These are phyloP conservation scores for Mirza zaza DNA, from an alignment of 2,113 vertebrate species.

Conservation along the genomic window DNA sequence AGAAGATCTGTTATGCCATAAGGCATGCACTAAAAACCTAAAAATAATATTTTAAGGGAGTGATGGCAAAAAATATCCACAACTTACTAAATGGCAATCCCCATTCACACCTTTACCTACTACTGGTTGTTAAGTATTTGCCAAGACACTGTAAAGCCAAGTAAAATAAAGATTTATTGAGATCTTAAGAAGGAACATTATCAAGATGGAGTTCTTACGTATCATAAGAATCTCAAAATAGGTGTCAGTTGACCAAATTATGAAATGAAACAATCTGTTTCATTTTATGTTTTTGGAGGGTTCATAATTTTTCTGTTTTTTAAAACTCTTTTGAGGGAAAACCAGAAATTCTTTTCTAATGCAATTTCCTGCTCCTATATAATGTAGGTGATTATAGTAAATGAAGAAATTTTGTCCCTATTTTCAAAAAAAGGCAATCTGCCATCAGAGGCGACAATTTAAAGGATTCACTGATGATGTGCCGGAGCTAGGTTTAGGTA, in stretches of 20 bases:
- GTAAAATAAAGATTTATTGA: constrained; percentile 69
- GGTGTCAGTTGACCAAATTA: constrained; percentile 56
- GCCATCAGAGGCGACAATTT: background rate
- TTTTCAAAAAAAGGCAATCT: constrained; percentile 43
- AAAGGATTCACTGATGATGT: constrained; percentile 10
- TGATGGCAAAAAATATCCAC: background rate
- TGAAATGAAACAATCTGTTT: constrained; percentile 64
- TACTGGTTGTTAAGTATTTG: background rate
- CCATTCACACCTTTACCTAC: background rate
- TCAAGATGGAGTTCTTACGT: constrained; percentile 17
- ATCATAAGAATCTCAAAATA: constrained; percentile 65
- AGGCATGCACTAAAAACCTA: background rate
- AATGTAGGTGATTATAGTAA: constrained; percentile 54
- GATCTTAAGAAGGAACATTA: constrained; percentile 40
- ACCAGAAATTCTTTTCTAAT: constrained; percentile 73
- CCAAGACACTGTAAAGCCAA: constrained; percentile 39
- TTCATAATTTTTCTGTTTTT: constrained; percentile 63
- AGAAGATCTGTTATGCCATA: background rate
- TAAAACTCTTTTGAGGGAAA: constrained; percentile 56
- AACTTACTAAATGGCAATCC: background rate
- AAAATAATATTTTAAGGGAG: constrained; percentile 46
- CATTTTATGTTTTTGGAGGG: constrained; percentile 73
- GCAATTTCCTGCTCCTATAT: constrained; percentile 65
- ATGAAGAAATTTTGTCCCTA: constrained; percentile 1
- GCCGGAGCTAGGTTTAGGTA: background rate